Evolutionary conservation across 2,797 vertebrate species (phyloP), one percentile per base, ranked within the genome.

Genomic region (Yasuhikotakia modesta): DNA sequence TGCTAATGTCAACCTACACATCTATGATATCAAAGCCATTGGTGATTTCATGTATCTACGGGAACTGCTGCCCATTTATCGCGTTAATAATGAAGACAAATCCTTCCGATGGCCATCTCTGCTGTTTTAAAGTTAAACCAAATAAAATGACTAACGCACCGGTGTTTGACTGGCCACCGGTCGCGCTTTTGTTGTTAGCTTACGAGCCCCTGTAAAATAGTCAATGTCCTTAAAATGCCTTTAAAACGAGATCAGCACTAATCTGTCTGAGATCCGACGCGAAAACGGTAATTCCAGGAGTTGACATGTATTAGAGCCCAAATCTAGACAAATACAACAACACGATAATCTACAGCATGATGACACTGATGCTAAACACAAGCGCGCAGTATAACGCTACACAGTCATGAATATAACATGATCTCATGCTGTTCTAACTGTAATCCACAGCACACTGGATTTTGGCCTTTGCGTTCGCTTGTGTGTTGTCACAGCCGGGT

Each of bases 401-500:
- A 61, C 24, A 22, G 7, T n/a, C 13, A 22, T 39, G 22, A 13
- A 69, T 2, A 27, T 3, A 24, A 4, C 75, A 24, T 27, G 19
- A 35, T 58, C 55, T 5, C 12, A 32, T 27, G 32, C 12, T 45
- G 6, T 10, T 19, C 64, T 53, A 21, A 27, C 45, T 63, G 30
- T 45, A 70, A 71, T 32, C 21, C 35, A 46, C 21, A 53, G 21
- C 39, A 43, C 22, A 5, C 57, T 22, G 5, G 17, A 24, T 63
- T 39, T 57, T 64, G 66, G 65, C 79, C 72, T 80, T 65, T 57
- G 21, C 57, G 6, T 63, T 73, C 60, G 68, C 35, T 58, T 70
- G 70, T 78, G 27, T 87, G 86, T 86, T 84, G 81, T 80, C 80
- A 83, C 85, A 87, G 81, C 85, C 86, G 85, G 86, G 85, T 73